Evolutionary conservation across 64 coral and sea anemone species (phyloP), one percentile per base, ranked within the genome.

Genomic region (Exaiptasia diaphana): DNA sequence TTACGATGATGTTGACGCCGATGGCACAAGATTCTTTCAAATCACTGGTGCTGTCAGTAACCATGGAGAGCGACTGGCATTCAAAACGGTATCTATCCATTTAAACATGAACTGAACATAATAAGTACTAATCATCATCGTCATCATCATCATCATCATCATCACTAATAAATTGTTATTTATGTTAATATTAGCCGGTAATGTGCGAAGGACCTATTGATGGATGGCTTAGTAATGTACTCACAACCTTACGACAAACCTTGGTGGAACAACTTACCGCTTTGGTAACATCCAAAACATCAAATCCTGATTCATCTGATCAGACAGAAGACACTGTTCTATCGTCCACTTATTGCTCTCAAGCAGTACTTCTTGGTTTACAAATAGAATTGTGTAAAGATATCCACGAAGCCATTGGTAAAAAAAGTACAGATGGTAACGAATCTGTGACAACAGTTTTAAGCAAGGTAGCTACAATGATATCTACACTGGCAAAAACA

Each of bases 141-240:
- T n/a, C 1, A 9, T 21, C 3, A 28, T 53, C n/a, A 38, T 29
- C n/a, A n/a, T n/a, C n/a, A n/a, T n/a, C n/a, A n/a, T n/a, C n/a
- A n/a, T n/a, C n/a, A n/a, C n/a, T n/a, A n/a, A n/a, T n/a, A n/a
- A n/a, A n/a, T n/a, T n/a, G n/a, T n/a, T n/a, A n/a, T n/a, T n/a
- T n/a, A n/a, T n/a, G n/a, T n/a, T n/a, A n/a, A n/a, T n/a, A n/a
- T n/a, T 53, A 97, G 94, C 65, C 89, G 14, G 67, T 92, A 14
- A 28, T 89, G 31, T 99, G 94, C 44, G 94, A 99, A 9, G 89
- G 94, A 41, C 74, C 94, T 52, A 88, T 92, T 22, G 94, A 99
- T 64, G 86, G 63, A 29, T 99, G 94, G 94, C 49, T 99, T 8
- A 71, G 54, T 21, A 32, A 61, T 17, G 39, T 99, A 2, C 71